Evolutionary conservation across 1,140 invertebrate genomes (phyloP).

Genomic region (Cotesia vestalis): DNA sequence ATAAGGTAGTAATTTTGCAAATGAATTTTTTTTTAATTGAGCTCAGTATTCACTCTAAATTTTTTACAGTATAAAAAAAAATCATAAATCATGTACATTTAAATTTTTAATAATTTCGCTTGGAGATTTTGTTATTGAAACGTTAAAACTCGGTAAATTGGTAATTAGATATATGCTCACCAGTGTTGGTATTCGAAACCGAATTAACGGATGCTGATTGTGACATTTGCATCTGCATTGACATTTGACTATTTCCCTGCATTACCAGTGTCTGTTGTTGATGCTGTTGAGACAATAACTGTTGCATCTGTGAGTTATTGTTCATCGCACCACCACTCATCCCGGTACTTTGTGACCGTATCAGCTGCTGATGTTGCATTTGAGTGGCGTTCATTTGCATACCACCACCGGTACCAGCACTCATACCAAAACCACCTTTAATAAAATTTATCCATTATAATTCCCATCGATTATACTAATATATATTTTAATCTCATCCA

Average conservation of each 20-base stretch:
- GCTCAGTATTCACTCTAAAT: too few relatives aligned
- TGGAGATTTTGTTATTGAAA: too few relatives aligned
- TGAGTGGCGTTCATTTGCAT: conserved; percentile 68
- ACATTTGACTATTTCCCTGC: conserved; percentile 66
- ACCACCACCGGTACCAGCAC: conserved; percentile 63
- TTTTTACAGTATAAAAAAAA: conserved; percentile 7
- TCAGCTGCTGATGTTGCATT: conserved; percentile 67
- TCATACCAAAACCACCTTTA: conserved; percentile 60
- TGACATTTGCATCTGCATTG: conserved; percentile 67
- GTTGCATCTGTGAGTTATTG: conserved; percentile 65
- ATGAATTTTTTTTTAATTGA: too few relatives aligned
- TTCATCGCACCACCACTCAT: conserved; percentile 57
- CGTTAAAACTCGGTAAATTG: conserved; percentile 6
- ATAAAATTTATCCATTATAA: background rate
- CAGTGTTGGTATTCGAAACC: conserved; percentile 56
- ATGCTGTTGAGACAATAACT: conserved; percentile 68
- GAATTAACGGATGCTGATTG: conserved; percentile 63
- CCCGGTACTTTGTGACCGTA: conserved; percentile 59
- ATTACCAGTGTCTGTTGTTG: conserved; percentile 72
- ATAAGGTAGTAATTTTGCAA: too few relatives aligned
- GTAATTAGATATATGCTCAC: conserved; percentile 39
- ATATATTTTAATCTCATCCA: background rate
- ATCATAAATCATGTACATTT: background rate
- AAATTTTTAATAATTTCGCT: background rate
- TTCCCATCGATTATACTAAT: background rate